These are phyloP conservation scores for Coenonympha glycerion DNA, from an alignment of 2,888 invertebrate species.

Conservation along the genomic window DNA sequence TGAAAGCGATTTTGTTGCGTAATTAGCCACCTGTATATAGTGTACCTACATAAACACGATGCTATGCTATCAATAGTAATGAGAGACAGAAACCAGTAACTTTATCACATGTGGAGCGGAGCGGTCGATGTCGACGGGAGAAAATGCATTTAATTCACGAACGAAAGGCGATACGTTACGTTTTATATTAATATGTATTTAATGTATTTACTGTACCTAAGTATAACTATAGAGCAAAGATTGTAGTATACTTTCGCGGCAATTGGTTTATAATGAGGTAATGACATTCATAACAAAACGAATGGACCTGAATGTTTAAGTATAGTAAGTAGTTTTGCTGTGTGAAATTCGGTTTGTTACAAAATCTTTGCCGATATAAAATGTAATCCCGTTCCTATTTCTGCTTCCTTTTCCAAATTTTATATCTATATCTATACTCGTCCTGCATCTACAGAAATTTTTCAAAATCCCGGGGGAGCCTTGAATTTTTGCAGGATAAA, in stretches of 20 bases:
- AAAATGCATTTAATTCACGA: constrained; percentile 60
- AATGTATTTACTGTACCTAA: no score
- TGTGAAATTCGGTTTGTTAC: no score
- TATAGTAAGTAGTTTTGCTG: neutral
- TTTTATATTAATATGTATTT: constrained; percentile 29
- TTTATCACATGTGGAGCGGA: constrained; percentile 60
- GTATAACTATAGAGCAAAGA: constrained; percentile 40
- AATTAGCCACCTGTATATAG: constrained; percentile 15
- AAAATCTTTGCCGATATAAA: no score
- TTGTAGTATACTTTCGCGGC: constrained; percentile 51
- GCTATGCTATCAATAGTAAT: constrained; percentile 59
- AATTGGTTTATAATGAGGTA: constrained; percentile 46
- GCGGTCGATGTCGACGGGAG: no score
- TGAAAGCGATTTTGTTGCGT: neutral
- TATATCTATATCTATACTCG: no score
- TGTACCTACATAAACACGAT: constrained; percentile 33
- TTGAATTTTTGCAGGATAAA: no score
- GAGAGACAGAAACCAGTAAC: constrained; percentile 62
- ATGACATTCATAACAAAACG: constrained; percentile 31
- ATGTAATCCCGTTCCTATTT: no score
- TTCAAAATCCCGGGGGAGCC: no score
- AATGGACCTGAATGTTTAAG: constrained; percentile 1
- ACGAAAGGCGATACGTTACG: constrained; percentile 61
- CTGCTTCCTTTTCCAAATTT: no score
- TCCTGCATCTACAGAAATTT: no score